Base-by-base conservation (phyloP, 2,113 vertebrate genomes). In the Cheirogaleus medius region DNA sequence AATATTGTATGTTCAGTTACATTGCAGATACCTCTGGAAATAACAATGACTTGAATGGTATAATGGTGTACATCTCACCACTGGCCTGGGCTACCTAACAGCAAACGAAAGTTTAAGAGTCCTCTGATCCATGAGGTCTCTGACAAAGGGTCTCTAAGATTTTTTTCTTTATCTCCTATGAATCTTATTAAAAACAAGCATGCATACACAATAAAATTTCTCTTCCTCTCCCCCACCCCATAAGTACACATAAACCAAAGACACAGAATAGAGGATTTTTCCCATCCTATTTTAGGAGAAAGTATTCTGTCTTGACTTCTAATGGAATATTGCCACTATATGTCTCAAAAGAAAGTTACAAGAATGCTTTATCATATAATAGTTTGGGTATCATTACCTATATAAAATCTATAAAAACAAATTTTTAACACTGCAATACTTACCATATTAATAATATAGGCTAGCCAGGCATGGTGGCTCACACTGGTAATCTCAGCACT, bases 391-490 rank as follows among this genome's bases (percentile, higher is more conserved):
- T 64, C 56, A 95, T 44, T 86, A 86, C 34, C 44, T 68, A 52
- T 27, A 66, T 60, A 60, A 91, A 96, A 83, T 91, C 58, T 87
- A 91, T 42, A 87, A 87, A 92, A 92, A 44, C 37, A 94, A 78
- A 56, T 18, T 23, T 78, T 64, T 63, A 95, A 52, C 77, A 91
- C 4, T 56, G 25, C 20, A 88, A 73, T 8, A 69, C 20, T 60
- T 95, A 29, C 14, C 10, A 58, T 81, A 56, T 68, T 74, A 63
- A 42, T 69, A 80, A 83, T 60, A 64, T 15, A 58, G 21, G 56
- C 56, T 25, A 23, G 20, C 56, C 23, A 60, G 58, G 58, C 23
- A 60, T 27, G 58, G 58, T 27, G 23, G 58, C 58, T 60, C 58
- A 27, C 10, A 25, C 23, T 23, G 27, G 4, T 60, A 60, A 60